phyloP scores from a whole-genome alignment of 2,113 vertebrate genomes.

The Poecile atricapillus region DNA sequence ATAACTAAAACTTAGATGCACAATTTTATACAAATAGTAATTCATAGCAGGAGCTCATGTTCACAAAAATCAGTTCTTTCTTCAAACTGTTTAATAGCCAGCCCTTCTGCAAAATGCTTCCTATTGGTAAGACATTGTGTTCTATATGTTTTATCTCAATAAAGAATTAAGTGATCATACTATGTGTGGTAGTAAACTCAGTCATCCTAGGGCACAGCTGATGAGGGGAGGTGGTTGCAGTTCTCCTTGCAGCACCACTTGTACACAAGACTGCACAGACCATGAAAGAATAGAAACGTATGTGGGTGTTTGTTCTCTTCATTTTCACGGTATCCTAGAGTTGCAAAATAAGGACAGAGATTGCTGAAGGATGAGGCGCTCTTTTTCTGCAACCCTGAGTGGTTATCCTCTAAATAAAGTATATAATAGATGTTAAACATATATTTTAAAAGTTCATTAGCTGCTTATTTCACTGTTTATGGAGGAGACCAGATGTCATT shows the following conservation, averaged over 20 bases:
- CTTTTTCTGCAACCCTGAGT: slow-evolving; percentile 6
- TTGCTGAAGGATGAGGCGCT: slow-evolving; percentile 6
- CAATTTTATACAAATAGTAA: neutral
- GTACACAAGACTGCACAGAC: slow-evolving; percentile 8
- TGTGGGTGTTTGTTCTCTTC: slow-evolving; percentile 48
- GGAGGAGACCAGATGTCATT: neutral
- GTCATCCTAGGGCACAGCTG: neutral
- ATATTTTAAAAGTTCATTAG: neutral
- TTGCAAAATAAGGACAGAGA: slow-evolving; percentile 14
- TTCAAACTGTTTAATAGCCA: neutral
- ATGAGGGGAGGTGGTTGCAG: neutral
- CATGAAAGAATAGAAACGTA: neutral
- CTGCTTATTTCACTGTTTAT: neutral
- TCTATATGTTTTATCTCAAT: neutral
- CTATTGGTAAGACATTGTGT: neutral
- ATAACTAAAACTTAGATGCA: neutral
- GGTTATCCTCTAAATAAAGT: neutral
- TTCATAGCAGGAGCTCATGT: neutral
- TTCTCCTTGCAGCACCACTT: neutral
- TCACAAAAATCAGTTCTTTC: neutral
- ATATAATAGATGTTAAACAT: neutral
- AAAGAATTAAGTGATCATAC: neutral
- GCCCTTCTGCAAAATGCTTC: neutral
- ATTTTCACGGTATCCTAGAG: neutral
- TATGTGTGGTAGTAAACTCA: neutral